phyloP scores from a whole-genome alignment of 2,797 vertebrate species.

The Sphaeramia orbicularis region DNA sequence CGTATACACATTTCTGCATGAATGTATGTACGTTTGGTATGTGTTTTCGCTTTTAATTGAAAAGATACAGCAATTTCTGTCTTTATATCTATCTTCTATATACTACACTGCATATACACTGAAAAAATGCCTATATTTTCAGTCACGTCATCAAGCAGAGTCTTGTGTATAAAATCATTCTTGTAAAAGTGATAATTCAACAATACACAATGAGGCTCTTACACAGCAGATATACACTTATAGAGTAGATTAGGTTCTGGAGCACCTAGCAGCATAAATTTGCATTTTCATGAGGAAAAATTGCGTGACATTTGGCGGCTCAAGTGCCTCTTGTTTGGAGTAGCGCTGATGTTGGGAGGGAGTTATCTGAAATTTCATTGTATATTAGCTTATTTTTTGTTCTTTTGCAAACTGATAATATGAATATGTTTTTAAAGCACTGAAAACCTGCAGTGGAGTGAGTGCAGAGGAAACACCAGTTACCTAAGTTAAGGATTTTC shows the following conservation, averaged over 20 bases:
- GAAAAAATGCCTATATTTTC: not conserved
- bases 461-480: no score
- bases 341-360: conserved; percentile 50
- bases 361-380: conserved; percentile 42
- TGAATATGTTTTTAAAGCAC: conserved; percentile 1
- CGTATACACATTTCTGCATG: not conserved
- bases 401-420: conserved; percentile 27
- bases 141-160: not conserved
- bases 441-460: not conserved
- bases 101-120: not conserved
- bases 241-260: conserved; percentile 61
- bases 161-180: conserved; percentile 3
- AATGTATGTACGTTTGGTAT: not conserved
- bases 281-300: conserved; percentile 56
- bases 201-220: conserved; percentile 25
- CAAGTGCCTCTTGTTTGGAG: conserved; percentile 69
- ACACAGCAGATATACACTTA: conserved; percentile 50
- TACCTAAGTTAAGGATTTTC: no score
- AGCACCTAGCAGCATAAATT: conserved; percentile 61
- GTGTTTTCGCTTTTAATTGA: not conserved
- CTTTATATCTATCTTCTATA: no score
- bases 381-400: conserved; percentile 35
- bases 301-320: conserved; percentile 67
- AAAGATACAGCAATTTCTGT: not conserved
- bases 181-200: conserved; percentile 45